Percentiles rank a stretch among this genome's conserved stretches.
phyloP scores from a whole-genome alignment of 2,888 invertebrate genomes.

The Scelioninae gen. 2 region DNA sequence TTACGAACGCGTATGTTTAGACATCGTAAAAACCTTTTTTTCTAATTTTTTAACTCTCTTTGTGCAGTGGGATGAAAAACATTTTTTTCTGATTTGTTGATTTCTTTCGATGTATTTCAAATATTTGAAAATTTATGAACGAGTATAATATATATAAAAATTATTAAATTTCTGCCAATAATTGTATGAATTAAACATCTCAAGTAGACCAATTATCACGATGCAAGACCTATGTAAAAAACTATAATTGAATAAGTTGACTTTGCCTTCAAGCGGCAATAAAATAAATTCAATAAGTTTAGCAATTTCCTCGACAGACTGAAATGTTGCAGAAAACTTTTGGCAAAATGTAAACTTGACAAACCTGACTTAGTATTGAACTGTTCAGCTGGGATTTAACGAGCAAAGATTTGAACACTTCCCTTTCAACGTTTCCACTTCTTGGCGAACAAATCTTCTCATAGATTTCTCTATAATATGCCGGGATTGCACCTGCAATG shows the following conservation, averaged over 20 bases:
- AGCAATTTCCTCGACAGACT: background rate
- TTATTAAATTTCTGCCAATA: too few relatives aligned
- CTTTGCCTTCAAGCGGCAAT: constrained; percentile 3
- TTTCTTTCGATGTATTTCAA: too few relatives aligned
- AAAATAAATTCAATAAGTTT: constrained; percentile 1
- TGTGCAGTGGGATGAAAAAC: background rate
- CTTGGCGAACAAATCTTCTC: constrained; percentile 77
- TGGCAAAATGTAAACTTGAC: constrained; percentile 34
- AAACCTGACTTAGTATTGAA: constrained; percentile 75
- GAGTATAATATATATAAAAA: background rate
- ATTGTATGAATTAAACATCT: too few relatives aligned
- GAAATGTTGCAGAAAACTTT: too few relatives aligned
- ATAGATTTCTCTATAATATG: constrained; percentile 77
- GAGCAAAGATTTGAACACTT: constrained; percentile 77
- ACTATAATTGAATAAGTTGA: constrained; percentile 10
- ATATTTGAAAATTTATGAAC: too few relatives aligned
- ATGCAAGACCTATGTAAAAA: too few relatives aligned
- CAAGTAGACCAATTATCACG: constrained; percentile 1
- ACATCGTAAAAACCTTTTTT: constrained; percentile 37
- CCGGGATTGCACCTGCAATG: constrained; percentile 77
- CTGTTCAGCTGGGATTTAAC: constrained; percentile 77
- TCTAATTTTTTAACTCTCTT: too few relatives aligned
- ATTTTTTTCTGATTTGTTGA: background rate
- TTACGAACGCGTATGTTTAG: constrained; percentile 10
- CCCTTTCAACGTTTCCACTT: constrained; percentile 77